phyloP scores from a whole-genome alignment of 1,140 invertebrate genomes.

The Ceratitis capitata region DNA sequence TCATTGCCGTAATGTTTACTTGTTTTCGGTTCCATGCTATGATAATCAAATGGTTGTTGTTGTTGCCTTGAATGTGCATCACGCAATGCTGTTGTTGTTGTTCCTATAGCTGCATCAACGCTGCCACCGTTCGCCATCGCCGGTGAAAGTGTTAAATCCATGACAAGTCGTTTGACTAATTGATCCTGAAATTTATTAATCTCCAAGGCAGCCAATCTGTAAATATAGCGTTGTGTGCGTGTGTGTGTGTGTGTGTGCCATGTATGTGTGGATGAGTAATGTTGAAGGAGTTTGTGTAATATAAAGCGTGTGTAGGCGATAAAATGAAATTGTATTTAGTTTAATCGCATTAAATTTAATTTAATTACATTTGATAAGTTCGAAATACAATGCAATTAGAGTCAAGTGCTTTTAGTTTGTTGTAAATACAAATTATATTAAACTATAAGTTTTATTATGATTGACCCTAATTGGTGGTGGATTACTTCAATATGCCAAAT shows the following conservation, averaged over 20 bases:
- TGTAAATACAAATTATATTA: not conserved
- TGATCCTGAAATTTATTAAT: slow-evolving; percentile 40
- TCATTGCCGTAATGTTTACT: slow-evolving; percentile 30
- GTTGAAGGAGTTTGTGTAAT: not conserved
- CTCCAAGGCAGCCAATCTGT: slow-evolving; percentile 39
- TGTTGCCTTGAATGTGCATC: not conserved
- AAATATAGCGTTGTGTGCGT: not conserved
- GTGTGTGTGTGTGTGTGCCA: not conserved
- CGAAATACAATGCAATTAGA: not conserved
- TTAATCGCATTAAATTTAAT: slow-evolving; percentile 22
- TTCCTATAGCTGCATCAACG: not conserved
- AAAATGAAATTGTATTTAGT: not conserved
- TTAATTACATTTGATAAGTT: not conserved
- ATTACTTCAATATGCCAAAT: too few relatives aligned
- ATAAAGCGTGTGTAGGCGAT: not conserved
- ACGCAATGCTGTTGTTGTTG: not conserved
- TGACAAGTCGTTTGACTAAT: slow-evolving; percentile 40
- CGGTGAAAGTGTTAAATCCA: slow-evolving; percentile 41
- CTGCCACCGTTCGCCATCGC: not conserved
- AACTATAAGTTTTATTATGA: too few relatives aligned
- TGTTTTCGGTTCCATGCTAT: not conserved
- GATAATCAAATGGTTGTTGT: not conserved
- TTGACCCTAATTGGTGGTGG: too few relatives aligned
- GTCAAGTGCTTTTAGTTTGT: not conserved
- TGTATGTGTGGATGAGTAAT: not conserved